These are phyloP conservation scores for Dryobota labecula DNA, from an alignment of 2,888 invertebrate species.

Conservation along the genomic window DNA sequence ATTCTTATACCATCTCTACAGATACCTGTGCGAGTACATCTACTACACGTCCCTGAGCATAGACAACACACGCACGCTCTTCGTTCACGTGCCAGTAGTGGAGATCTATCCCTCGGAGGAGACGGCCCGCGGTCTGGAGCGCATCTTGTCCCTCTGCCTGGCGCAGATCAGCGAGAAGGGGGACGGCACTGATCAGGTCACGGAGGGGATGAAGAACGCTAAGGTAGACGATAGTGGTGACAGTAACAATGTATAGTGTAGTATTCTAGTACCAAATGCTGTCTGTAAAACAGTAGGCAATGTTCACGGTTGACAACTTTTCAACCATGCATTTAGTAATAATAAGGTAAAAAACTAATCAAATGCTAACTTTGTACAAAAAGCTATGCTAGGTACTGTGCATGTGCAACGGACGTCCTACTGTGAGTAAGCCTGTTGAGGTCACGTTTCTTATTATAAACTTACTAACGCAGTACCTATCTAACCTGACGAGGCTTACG, in stretches of 20 bases:
- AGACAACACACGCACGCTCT: conserved; percentile 91
- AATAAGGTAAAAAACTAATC: neutral
- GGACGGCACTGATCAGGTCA: conserved; percentile 50
- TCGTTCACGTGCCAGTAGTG: conserved; percentile 94
- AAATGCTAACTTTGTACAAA: neutral
- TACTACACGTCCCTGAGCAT: conserved; percentile 93
- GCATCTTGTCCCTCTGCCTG: conserved; percentile 78
- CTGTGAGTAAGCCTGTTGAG: neutral
- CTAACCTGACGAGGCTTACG: neutral
- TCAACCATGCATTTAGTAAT: neutral
- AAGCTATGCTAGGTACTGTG: neutral
- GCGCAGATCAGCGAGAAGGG: conserved; percentile 74
- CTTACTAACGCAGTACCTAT: neutral
- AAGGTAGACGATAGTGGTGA: conserved; percentile 20
- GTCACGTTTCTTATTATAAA: neutral
- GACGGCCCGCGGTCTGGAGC: conserved; percentile 81
- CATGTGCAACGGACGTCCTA: neutral
- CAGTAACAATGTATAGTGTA: conserved; percentile 14
- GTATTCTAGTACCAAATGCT: neutral
- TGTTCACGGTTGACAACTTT: conserved; percentile 1
- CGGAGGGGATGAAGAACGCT: conserved; percentile 63
- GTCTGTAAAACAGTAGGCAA: neutral
- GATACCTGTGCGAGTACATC: conserved; percentile 95
- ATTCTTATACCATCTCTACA: conserved; percentile 63
- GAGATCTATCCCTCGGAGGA: conserved; percentile 82